Conservation (phyloP, 2,797 vertebrate genomes). For the Perodicticus potto region DNA sequence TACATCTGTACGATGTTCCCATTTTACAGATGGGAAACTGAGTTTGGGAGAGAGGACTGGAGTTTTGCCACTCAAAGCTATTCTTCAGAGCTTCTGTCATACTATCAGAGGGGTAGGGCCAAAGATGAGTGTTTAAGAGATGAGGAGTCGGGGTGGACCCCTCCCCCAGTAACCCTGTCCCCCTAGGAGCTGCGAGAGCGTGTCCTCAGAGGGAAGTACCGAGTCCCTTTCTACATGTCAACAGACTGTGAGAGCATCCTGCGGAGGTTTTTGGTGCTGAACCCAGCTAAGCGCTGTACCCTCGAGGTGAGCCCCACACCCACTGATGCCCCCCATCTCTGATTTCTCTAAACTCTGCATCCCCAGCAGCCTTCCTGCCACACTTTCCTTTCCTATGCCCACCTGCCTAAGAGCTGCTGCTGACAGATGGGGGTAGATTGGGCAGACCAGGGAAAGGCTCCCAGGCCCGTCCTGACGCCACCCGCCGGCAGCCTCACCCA, state of each 20-base stretch:
- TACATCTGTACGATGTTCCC: neutral
- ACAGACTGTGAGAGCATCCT: conserved; percentile 98
- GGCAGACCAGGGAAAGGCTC: conserved; percentile 82
- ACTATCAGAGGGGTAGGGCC: neutral
- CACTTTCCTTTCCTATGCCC: rapidly evolving
- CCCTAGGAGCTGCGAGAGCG: conserved; percentile 95
- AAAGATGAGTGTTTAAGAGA: neutral
- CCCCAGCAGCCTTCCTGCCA: neutral
- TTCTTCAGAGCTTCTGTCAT: neutral
- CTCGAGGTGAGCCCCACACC: conserved; percentile 89
- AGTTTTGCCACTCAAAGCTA: neutral
- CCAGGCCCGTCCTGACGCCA: neutral
- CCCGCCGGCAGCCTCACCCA: neutral
- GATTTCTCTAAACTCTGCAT: neutral
- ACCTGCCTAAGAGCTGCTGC: neutral
- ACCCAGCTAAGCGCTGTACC: conserved; percentile 95
- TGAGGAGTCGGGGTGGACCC: rapidly evolving
- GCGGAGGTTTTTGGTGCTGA: conserved; percentile 95
- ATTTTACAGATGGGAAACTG: neutral
- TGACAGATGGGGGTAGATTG: neutral
- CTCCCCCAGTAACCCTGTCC: neutral
- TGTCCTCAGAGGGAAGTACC: conserved; percentile 96
- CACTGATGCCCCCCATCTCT: rapidly evolving
- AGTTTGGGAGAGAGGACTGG: neutral
- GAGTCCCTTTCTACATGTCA: conserved; percentile 97